Evolutionary conservation across 2,888 invertebrate species (phyloP).

Genomic region (Dusona sp.): DNA sequence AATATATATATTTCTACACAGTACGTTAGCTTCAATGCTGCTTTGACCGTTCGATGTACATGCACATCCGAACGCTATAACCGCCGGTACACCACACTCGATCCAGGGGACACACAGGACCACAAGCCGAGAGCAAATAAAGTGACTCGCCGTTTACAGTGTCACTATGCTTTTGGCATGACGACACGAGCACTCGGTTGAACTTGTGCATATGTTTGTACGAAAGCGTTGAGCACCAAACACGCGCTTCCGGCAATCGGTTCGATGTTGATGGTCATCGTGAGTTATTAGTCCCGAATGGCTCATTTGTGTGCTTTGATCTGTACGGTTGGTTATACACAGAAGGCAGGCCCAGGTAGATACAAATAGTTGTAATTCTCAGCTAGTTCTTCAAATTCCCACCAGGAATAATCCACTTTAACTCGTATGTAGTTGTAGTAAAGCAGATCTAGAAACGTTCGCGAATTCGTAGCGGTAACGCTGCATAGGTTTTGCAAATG

Average conservation of each 20-base stretch:
- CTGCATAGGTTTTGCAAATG: background rate
- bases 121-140: slow-evolving; percentile 57
- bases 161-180: slow-evolving; percentile 40
- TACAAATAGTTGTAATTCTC: slow-evolving; percentile 19
- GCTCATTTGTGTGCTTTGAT: slow-evolving; percentile 56
- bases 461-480: background rate
- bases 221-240: slow-evolving; percentile 25
- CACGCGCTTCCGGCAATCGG: slow-evolving; percentile 28
- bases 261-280: slow-evolving; percentile 43
- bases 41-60: slow-evolving; percentile 38
- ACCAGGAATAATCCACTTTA: background rate
- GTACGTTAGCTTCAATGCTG: slow-evolving; percentile 56
- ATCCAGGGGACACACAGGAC: slow-evolving; percentile 32
- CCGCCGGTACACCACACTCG: slow-evolving; percentile 55
- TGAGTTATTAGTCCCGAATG: slow-evolving; percentile 53
- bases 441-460: background rate
- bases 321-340: slow-evolving; percentile 12
- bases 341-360: background rate
- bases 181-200: slow-evolving; percentile 40
- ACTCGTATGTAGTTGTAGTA: background rate
- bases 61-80: slow-evolving; percentile 39
- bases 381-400: slow-evolving; percentile 10
- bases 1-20: slow-evolving; percentile 28
- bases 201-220: slow-evolving; percentile 19
- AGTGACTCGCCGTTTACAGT: slow-evolving; percentile 62